Conservation (phyloP, 1,140 invertebrate genomes). For the Linepithema humile region DNA sequence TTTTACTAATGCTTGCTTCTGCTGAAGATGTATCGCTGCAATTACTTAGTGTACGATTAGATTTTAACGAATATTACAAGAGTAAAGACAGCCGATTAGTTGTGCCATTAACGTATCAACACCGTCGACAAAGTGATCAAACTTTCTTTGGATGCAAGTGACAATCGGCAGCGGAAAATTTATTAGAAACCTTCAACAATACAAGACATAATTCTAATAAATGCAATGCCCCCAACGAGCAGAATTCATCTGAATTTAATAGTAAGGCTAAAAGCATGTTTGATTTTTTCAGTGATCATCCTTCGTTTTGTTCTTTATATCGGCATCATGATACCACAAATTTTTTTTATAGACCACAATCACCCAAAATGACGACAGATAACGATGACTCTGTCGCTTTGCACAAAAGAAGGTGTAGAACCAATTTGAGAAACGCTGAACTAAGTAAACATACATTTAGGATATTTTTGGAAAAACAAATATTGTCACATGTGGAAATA, state of each 20-base stretch:
- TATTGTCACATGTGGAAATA: conserved; percentile 56
- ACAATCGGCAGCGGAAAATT: conserved; percentile 51
- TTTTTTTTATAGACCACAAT: conserved; percentile 38
- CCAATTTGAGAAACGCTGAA: conserved; percentile 64
- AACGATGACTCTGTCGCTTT: conserved; percentile 44
- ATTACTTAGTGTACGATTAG: conserved; percentile 94
- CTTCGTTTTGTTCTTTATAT: conserved; percentile 23
- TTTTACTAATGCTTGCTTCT: conserved; percentile 91
- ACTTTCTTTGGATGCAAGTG: conserved; percentile 78
- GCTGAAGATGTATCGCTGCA: conserved; percentile 92
- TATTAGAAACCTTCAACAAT: conserved; percentile 3
- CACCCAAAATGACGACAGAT: conserved; percentile 45
- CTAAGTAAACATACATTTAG: conserved; percentile 62
- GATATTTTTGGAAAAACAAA: conserved; percentile 71
- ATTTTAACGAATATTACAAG: conserved; percentile 96
- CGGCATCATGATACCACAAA: conserved; percentile 29
- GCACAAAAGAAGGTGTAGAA: conserved; percentile 48
- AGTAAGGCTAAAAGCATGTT: conserved; percentile 27
- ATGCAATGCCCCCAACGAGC: not conserved
- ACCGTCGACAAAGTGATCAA: conserved; percentile 87
- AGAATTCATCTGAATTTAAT: conserved; percentile 14
- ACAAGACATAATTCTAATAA: conserved; percentile 39
- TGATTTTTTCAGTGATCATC: conserved; percentile 11
- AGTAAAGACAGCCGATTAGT: conserved; percentile 90
- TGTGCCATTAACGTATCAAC: conserved; percentile 90